Evolutionary conservation across 2,113 vertebrate species (phyloP), one percentile per base, ranked within the genome.

Genomic region (Myotis yumanensis): DNA sequence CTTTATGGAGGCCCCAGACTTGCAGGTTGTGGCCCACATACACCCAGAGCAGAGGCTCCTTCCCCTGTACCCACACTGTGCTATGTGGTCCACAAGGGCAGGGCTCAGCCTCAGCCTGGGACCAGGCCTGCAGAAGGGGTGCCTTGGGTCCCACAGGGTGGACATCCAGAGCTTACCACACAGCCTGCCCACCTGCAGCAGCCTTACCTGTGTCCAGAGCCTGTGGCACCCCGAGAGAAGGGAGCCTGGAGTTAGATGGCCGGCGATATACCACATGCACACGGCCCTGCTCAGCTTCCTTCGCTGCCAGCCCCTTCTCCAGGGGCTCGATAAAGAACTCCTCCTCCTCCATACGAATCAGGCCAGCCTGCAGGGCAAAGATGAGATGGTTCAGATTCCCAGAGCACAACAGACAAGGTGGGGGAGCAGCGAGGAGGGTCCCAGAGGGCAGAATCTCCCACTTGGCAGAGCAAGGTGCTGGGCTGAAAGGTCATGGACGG

Each of bases 301-400:
- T 98, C 22, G 98, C 98, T 16, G 97, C 96, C 97, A 91, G 98
- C 4, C 99, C 99, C 84, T 98, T 98, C 97, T 99, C 98, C 97
- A 99, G 96, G 0, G 99, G 99, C 95, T 99, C 99, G 8, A 99
- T 99, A 98, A 99, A 99, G 98, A 99, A 99, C 98, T 99, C 99
- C 86, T 99, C 99, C 97, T 99, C 98, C 96, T 99, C 99, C 32
- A 99, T 99, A 93, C 98, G 99, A 97, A 99, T 99, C 99, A 99
- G 99, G 57, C 99, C 99, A 89, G 99, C 99, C 99, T 99, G 98
- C 84, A 98, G 96, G 95, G 92, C 94, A 97, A 96, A 98, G 96
- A 96, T 25, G 0, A 96, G 94, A 97, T 72, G 37, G 51, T 93
- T 96, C 28, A 96, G 75, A 86, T 95, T 98, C 96, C 92, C 81